Conservation (phyloP, 2,113 vertebrate species). For the Pelecanoides urinatrix region DNA sequence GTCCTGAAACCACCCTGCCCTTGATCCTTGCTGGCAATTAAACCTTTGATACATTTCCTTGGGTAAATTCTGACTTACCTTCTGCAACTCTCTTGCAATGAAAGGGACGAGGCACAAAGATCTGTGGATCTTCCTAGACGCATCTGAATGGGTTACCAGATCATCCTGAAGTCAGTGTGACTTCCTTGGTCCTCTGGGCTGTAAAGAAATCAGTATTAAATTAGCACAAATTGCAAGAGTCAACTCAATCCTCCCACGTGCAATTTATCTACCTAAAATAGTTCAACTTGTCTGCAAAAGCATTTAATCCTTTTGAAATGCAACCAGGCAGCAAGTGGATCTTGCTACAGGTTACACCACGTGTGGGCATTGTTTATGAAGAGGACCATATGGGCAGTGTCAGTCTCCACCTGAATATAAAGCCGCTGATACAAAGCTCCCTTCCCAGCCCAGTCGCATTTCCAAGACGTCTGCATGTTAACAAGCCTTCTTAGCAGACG, state of each 20-base stretch:
- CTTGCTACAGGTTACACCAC: neutral
- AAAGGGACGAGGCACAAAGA: neutral
- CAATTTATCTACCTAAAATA: neutral
- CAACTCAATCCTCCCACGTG: neutral
- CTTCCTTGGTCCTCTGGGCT: neutral
- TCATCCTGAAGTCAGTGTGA: neutral
- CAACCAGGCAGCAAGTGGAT: neutral
- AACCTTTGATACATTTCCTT: neutral
- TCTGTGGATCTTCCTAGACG: neutral
- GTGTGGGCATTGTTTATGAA: neutral
- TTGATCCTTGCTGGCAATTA: neutral
- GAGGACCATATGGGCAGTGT: neutral
- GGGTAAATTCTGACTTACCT: neutral
- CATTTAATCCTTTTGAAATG: neutral
- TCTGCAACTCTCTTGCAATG: neutral
- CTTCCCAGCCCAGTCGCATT: neutral
- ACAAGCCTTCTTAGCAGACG: neutral
- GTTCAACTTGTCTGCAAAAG: neutral
- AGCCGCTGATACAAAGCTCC: fast-evolving
- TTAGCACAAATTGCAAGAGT: neutral
- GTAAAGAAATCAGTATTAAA: neutral
- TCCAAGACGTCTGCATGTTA: neutral
- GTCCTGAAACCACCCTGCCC: neutral
- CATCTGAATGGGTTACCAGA: neutral
- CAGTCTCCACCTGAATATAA: neutral